These are phyloP conservation scores for Acropternis orthonyx DNA, from an alignment of 2,797 vertebrate species.

Conservation along the genomic window DNA sequence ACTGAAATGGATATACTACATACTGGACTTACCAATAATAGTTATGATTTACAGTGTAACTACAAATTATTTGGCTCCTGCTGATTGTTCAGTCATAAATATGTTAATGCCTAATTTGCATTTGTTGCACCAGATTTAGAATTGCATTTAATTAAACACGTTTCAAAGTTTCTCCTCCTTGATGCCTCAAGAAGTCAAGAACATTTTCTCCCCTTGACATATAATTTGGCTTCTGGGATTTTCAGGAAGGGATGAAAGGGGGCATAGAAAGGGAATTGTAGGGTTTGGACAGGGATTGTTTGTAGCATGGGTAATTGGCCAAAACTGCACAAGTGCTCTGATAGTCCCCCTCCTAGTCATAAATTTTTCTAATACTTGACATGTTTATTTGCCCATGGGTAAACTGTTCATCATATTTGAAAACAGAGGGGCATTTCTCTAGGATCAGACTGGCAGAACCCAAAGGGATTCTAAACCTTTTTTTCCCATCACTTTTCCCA, in stretches of 20 bases:
- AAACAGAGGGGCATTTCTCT: neutral
- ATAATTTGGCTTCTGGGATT: slow-evolving; percentile 3
- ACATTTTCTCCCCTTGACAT: slow-evolving; percentile 16
- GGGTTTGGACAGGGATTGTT: neutral
- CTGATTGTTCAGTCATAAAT: slow-evolving; percentile 21
- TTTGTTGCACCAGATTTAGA: neutral
- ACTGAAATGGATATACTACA: neutral
- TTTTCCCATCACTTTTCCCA: neutral
- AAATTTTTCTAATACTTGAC: neutral
- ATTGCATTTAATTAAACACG: slow-evolving; percentile 15
- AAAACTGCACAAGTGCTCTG: neutral
- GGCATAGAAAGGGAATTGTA: neutral
- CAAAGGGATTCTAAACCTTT: neutral
- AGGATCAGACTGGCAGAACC: neutral
- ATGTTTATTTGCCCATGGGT: neutral
- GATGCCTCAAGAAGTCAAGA: slow-evolving; percentile 1
- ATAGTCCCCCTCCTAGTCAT: neutral
- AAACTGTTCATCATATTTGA: neutral
- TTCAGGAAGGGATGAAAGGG: neutral
- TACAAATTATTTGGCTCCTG: neutral
- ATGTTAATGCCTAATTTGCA: slow-evolving; percentile 39
- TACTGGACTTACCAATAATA: neutral
- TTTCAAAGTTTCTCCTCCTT: neutral
- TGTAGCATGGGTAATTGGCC: neutral
- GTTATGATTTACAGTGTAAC: neutral